Base-by-base conservation (phyloP, 2,888 invertebrate species). In the Griposia aprilina region DNA sequence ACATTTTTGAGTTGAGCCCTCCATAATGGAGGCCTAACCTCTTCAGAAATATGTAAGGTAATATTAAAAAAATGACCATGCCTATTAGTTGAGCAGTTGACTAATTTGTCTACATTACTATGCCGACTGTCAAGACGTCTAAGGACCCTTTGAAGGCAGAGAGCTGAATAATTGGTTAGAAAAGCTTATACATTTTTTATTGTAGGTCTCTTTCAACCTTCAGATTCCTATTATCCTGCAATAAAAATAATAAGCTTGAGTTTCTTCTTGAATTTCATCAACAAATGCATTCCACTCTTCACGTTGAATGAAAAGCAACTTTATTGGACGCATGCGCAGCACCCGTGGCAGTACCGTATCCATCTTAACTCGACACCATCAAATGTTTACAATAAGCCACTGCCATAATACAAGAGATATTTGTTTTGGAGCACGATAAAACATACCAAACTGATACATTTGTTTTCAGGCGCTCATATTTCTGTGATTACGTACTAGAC, bases 401-500 rank as follows among this genome's bases (percentile, higher is more conserved):
- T 52, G 50, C 60, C 65, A 72, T 75, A 79, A 66, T 36, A 79
- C 60, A 48, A 52, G 41, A 57, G 15, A 26, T 88, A 72, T 88
- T 83, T 88, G 78, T 81, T 88, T 75, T 67, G 70, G 62, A 71
- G 55, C 59, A 52, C 79, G 70, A 83, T 85, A 79, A 80, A 84
- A 79, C 63, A 41, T 41, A 59, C 74, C 65, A 80, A 83, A 81
- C 76, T 77, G 45, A 76, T 75, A 76, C 78, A 81, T 87, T 76
- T 82, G 66, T 74, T 83, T 80, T 83, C 71, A 79, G 74, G 55
- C 62, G 41, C 79, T 86, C 86, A 67, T 80, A 83, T 84, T 88
- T 88, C 66, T 79, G 66, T 83, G 82, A 69, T 90, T 87, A 90
- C 90, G 88, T 88, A 87, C 66, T 41, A 79, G 48, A 45, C 67